Evolutionary conservation across 2,113 vertebrate species (phyloP).

Genomic region (Balaeniceps rex): DNA sequence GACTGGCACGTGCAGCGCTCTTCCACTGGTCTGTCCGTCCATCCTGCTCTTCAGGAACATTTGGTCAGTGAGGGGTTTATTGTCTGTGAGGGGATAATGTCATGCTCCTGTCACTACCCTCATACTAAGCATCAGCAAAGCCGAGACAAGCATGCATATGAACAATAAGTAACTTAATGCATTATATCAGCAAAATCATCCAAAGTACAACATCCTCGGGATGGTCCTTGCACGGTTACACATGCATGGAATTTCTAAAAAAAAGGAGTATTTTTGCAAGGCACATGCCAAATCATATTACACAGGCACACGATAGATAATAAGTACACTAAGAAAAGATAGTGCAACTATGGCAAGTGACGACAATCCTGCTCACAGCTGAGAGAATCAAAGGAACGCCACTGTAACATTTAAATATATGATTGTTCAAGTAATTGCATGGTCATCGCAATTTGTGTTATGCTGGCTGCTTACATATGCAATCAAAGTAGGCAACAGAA

Average conservation of each 20-base stretch:
- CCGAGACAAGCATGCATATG: neutral
- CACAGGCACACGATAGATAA: fast-evolving
- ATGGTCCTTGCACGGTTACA: neutral
- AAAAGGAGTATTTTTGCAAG: neutral
- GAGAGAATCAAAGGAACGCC: neutral
- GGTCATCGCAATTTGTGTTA: neutral
- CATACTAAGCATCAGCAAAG: neutral
- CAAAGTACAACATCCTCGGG: neutral
- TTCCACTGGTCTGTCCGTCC: neutral
- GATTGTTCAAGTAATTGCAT: neutral
- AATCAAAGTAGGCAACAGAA: neutral
- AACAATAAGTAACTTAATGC: neutral
- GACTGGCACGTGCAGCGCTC: neutral
- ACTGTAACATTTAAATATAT: neutral
- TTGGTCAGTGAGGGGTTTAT: neutral
- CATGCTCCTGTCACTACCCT: neutral
- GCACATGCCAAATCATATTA: neutral
- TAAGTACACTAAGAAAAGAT: neutral
- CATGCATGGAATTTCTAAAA: neutral
- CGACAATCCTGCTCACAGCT: neutral
- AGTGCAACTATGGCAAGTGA: neutral
- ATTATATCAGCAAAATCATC: neutral
- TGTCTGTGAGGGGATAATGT: neutral
- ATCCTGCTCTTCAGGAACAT: neutral
- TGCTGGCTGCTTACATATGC: neutral